Base-by-base conservation (phyloP, 2,113 vertebrate genomes). In the Rhabdornis inornatus region DNA sequence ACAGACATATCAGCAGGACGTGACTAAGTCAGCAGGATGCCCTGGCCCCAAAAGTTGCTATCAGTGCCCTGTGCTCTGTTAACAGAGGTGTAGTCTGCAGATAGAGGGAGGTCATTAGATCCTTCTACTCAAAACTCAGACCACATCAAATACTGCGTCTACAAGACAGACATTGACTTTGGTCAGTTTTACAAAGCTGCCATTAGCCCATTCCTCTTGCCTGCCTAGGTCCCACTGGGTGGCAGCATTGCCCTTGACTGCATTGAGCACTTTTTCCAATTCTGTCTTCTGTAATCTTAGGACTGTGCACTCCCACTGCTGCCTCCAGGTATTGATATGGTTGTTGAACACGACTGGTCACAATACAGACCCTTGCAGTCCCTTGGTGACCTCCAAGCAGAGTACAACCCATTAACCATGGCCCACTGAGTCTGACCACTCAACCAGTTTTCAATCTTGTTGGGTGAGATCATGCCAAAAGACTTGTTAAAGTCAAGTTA, bases 201-300 rank as follows among this genome's bases (percentile, higher is more conserved):
- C 35, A 47, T 66, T 42, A 83, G 55, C 22, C 76, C 64, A 47
- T 24, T 75, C 56, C 56, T 70, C 52, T 66, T 35, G 52, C 60
- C 52, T 60, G 69, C 44, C 19, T 30, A 68, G 60, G 52, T 91
- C 96, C 95, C 96, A 92, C 96, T 92, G 96, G 93, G 96, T 96
- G 96, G 95, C 95, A 96, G 95, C 87, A 94, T 84, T 92, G 72
- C 50, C 89, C 42, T 69, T 89, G 83, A 84, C 87, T 87, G 47
- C 39, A 55, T 5, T 35, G 33, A 89, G 16, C 30, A 78, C 10
- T 7, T 78, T 74, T 18, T 27, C 23, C 31, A 37, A 0, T 27
- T 60, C 63, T 11, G 14, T 15, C 52, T 45, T 55, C 39, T 42
- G 35, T 47, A 87, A 21, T 49, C n/a, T 76, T 42, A 57, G 8